Evolutionary conservation across 30 jellyfish, hydroid and myxozoan species (phyloP).

Genomic region (Sanderia malayensis): DNA sequence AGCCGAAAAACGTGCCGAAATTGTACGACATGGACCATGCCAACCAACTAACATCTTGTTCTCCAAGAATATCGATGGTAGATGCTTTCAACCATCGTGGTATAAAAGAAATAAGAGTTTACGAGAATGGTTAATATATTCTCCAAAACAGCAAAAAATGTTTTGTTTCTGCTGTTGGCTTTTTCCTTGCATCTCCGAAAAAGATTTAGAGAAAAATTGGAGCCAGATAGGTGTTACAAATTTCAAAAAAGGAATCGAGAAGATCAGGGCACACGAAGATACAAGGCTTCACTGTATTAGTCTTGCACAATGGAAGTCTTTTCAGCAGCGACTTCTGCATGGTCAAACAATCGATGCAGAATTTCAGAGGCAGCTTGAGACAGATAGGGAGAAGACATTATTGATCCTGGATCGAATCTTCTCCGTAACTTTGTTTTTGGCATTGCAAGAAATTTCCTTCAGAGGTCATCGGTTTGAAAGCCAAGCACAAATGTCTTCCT

Average conservation of each 20-base stretch:
- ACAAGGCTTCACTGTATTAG: background rate
- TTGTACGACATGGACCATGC: constrained; percentile 27
- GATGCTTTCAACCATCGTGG: too few species aligned
- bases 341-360: constrained; percentile 28
- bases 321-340: constrained; percentile 24
- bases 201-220: constrained; percentile 18
- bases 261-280: constrained; percentile 17
- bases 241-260: constrained; percentile 22
- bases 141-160: constrained; percentile 9
- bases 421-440: constrained; percentile 50
- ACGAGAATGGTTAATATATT: constrained; percentile 33
- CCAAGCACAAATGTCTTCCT: too few species aligned
- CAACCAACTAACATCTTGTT: constrained; percentile 3
- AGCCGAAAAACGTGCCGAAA: background rate
- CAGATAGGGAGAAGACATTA: constrained; percentile 28
- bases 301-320: constrained; percentile 31
- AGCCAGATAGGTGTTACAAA: constrained; percentile 23
- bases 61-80: constrained; percentile 7
- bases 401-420: constrained; percentile 33
- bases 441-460: constrained; percentile 45
- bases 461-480: constrained; percentile 56
- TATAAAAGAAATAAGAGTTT: too few species aligned
- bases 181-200: constrained; percentile 22
- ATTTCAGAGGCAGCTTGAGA: constrained; percentile 16
- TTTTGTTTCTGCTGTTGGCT: constrained; percentile 32